Evolutionary conservation across 1,140 invertebrate genomes (phyloP).

Genomic region (Neelides sp.): DNA sequence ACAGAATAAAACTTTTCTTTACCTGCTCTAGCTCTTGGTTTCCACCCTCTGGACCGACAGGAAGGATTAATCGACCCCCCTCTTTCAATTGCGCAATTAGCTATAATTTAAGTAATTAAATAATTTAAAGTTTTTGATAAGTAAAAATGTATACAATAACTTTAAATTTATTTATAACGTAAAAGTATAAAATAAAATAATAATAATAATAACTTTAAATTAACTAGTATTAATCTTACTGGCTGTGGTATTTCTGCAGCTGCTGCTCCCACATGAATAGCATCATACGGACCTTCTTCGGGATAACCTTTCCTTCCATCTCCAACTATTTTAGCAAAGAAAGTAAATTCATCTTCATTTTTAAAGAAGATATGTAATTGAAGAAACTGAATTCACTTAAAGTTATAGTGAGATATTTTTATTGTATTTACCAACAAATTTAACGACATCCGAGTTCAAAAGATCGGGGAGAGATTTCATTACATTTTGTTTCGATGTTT

Average conservation of each 20-base stretch:
- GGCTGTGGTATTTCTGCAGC: conserved; percentile 20
- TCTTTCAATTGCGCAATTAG: conserved; percentile 57
- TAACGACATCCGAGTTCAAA: conserved; percentile 35
- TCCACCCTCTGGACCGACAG: conserved; percentile 69
- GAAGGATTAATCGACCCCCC: conserved; percentile 80
- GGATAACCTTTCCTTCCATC: conserved; percentile 46
- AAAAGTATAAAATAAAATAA: background rate
- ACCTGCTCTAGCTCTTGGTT: conserved; percentile 65
- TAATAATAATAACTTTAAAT: background rate
- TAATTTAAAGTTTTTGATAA: too few relatives aligned
- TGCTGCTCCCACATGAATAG: conserved; percentile 48
- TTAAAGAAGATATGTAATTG: background rate
- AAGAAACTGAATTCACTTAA: background rate
- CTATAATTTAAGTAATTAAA: conserved; percentile 35
- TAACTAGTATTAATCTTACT: conserved; percentile 6
- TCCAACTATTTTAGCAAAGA: conserved; percentile 40
- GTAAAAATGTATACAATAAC: background rate
- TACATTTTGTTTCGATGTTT: conserved; percentile 43
- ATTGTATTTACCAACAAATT: conserved; percentile 35
- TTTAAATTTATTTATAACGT: background rate
- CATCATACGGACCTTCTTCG: conserved; percentile 46
- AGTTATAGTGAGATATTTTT: conserved; percentile 1
- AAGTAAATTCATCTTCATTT: conserved; percentile 18
- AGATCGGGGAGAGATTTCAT: conserved; percentile 40
- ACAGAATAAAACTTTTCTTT: background rate